Evolutionary conservation across 1,140 invertebrate genomes (phyloP), one percentile per base, ranked within the genome.

Genomic region (Procambarus virginalis): DNA sequence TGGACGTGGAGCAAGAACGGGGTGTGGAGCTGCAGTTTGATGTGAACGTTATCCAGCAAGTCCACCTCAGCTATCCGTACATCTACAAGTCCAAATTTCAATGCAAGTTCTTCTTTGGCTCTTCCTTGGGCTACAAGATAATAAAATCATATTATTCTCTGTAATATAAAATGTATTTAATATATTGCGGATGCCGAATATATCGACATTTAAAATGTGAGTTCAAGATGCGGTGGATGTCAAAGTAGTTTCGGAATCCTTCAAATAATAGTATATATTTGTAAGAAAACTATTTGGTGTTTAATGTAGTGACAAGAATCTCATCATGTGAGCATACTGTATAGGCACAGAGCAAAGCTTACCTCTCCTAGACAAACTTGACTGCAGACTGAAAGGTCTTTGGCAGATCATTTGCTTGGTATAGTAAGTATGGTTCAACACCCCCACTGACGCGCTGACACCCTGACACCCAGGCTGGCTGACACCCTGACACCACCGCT

Each of bases 11-110:
- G 60, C 45, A 86, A 12, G 77, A 86, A 86, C 8, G 85, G 85
- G 10, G 85, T 46, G 46, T 86, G 77, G 20, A 86, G 85, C 49
- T 80, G 85, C 9, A 86, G 46, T 60, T 45, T 86, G 34, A 86
- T 20, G 76, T 79, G 76, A 60, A 70, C 34, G n/a, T 34, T 55
- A 79, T 79, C 76, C 4, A 86, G n/a, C 9, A 86, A 60, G 78
- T 86, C 85, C 60, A 86, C 10, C 22, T 86, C 85, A 17, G 85
- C 85, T 17, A 12, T 58, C 17, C 46, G 85, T 46, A 14, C 48
- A 46, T 86, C 85, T 55, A 86, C 34, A 2, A 86, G 9, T 14
- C 85, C 85, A 68, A 86, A 48, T 20, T 76, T 78, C 6, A 86
- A 17, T 55, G 85, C 55, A 34, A 86, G 60, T 78, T 86, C 77